phyloP scores from a whole-genome alignment of 2,888 invertebrate species.

The Acanthosoma haemorrhoidale region DNA sequence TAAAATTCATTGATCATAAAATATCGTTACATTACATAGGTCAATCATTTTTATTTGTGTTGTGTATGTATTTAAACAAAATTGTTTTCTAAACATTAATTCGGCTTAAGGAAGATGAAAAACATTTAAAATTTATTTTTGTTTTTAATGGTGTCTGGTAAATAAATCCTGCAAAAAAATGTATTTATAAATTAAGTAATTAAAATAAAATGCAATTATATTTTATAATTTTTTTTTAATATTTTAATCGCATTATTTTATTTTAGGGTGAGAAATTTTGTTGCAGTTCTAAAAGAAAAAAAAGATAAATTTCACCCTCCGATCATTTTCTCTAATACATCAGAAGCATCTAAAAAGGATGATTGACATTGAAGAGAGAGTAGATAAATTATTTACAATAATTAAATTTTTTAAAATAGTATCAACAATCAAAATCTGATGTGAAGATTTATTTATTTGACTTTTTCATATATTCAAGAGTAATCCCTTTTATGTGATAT shows the following conservation, averaged over 20 bases:
- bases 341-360: neutral
- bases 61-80: no score
- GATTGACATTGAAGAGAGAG: neutral
- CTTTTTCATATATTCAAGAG: neutral
- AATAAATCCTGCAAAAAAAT: neutral
- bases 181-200: neutral
- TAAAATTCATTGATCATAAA: no score
- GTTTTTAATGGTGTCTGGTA: neutral
- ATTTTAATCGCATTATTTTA: neutral
- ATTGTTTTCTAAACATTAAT: no score
- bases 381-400: neutral
- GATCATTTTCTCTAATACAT: neutral
- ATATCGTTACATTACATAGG: no score
- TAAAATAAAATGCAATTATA: neutral
- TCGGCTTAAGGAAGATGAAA: no score
- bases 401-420: no score
- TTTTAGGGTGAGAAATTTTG: constrained; percentile 4
- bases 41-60: no score
- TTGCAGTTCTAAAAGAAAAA: constrained; percentile 6
- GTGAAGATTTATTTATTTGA: constrained; percentile 9
- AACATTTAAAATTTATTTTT: neutral
- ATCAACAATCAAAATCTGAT: neutral
- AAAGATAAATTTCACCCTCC: constrained; percentile 15
- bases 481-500: neutral
- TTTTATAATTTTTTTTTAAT: neutral